phyloP scores from a whole-genome alignment of 2,797 vertebrate genomes.

The Enteromius treurensis region DNA sequence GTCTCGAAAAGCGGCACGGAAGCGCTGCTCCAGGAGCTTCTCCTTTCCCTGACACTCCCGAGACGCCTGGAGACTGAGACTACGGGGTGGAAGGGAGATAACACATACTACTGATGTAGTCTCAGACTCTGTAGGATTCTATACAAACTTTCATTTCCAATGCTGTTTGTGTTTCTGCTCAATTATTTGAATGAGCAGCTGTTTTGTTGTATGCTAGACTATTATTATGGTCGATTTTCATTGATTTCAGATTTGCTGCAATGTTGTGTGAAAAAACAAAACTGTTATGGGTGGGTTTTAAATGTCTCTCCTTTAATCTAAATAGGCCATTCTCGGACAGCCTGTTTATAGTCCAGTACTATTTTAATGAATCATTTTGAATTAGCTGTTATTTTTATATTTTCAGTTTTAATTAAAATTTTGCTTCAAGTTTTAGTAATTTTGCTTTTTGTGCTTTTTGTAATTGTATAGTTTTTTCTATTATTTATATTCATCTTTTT shows the following conservation, averaged over 20 bases:
- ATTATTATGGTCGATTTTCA: background rate
- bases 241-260: background rate
- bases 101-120: background rate
- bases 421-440: background rate
- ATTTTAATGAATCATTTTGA: background rate
- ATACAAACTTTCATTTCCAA: background rate
- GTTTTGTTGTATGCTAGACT: background rate
- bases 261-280: background rate
- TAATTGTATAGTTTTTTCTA: background rate
- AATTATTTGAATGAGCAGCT: background rate
- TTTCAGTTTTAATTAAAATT: background rate
- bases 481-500: background rate
- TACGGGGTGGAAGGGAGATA: slow-evolving; percentile 58
- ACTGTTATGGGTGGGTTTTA: background rate
- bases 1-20: slow-evolving; percentile 85
- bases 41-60: slow-evolving; percentile 93
- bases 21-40: slow-evolving; percentile 89
- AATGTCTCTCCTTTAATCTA: background rate
- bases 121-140: background rate
- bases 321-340: background rate
- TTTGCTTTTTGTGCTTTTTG: background rate
- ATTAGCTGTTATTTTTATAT: background rate
- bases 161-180: background rate
- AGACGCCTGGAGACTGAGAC: slow-evolving; percentile 90
- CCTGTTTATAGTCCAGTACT: background rate